These are phyloP conservation scores for Cheilosia variabilis DNA, from an alignment of 2,888 invertebrate genomes.

Conservation along the genomic window DNA sequence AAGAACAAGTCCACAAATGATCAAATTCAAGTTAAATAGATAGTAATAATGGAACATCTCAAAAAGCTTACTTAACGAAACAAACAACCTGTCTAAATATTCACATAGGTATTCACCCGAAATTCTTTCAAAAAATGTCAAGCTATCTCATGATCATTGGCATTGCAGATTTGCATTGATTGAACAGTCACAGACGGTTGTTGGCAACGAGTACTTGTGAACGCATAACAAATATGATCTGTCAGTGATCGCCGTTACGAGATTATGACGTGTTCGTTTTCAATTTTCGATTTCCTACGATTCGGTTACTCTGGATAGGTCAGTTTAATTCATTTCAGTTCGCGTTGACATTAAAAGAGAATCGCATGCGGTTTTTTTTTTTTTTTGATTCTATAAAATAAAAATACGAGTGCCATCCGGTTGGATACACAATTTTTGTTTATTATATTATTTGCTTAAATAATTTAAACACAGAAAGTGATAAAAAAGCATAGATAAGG, in stretches of 20 bases:
- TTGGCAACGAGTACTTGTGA: background rate
- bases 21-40: background rate
- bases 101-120: too few relatives aligned
- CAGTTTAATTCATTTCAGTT: conserved; percentile 40
- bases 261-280: conserved; percentile 1
- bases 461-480: background rate
- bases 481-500: conserved; percentile 14
- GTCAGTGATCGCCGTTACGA: background rate
- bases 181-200: background rate
- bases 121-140: background rate
- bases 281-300: background rate
- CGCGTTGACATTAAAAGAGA: background rate
- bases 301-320: conserved; percentile 18
- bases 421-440: background rate
- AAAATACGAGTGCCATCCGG: background rate
- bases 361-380: background rate
- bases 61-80: too few relatives aligned
- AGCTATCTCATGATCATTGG: background rate
- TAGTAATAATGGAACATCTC: too few relatives aligned
- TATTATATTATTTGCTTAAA: background rate
- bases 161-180: background rate
- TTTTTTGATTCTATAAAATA: background rate
- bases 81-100: too few relatives aligned
- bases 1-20: background rate
- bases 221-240: background rate